Conservation (phyloP, 2,888 invertebrate genomes). For the Autographa pulchrina region DNA sequence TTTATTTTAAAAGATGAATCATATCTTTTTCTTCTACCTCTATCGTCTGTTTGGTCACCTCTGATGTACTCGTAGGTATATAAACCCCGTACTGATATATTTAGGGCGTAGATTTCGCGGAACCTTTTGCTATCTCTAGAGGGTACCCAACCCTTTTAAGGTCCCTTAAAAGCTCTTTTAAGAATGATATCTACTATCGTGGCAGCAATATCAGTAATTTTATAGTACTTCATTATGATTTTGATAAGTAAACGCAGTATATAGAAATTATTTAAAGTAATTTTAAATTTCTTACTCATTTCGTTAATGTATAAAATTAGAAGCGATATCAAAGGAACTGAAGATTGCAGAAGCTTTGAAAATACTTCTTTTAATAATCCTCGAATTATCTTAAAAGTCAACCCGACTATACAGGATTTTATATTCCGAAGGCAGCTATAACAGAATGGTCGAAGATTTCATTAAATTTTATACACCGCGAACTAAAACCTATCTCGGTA, state of each 20-base stretch:
- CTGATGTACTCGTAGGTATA: not conserved
- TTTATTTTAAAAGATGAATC: no score
- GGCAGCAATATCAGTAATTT: constrained; percentile 1
- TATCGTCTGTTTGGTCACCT: not conserved
- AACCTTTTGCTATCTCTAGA: constrained; percentile 1
- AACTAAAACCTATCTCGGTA: constrained; percentile 51
- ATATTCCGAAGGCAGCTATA: constrained; percentile 29
- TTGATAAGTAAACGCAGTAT: not conserved
- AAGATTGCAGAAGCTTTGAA: constrained; percentile 5
- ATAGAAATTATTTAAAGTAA: not conserved
- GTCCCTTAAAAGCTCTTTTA: constrained; percentile 2
- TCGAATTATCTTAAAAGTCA: constrained; percentile 39
- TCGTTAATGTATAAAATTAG: not conserved
- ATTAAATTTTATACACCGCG: constrained; percentile 48
- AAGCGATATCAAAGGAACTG: constrained; percentile 7
- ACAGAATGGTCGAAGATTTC: constrained; percentile 34
- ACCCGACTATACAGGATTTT: constrained; percentile 29
- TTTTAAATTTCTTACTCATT: not conserved
- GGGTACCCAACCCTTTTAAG: constrained; percentile 4
- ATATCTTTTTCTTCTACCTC: no score
- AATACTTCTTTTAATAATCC: constrained; percentile 36
- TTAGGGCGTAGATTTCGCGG: not conserved
- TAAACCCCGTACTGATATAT: constrained; percentile 4
- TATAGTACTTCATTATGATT: not conserved
- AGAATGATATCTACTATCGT: not conserved